Base-by-base conservation (phyloP, 2,113 vertebrate genomes). In the Hippocampus comes region DNA sequence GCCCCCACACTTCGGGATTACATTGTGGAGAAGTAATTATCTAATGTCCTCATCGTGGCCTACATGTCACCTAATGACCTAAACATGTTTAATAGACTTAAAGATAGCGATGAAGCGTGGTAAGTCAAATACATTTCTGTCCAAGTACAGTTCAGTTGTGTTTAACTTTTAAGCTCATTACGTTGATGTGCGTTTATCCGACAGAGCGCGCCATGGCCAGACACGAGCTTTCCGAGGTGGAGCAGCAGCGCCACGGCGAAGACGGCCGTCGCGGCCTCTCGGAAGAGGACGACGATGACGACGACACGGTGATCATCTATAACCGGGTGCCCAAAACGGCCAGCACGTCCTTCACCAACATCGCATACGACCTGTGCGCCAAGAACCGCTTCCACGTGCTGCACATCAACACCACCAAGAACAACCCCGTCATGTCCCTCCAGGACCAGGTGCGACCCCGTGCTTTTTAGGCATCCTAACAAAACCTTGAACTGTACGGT, bases 321-420 rank as follows among this genome's bases (percentile, higher is more conserved):
- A 97, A 96, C 86, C 87, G 96, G 81, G 96, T 97, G 70, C 95
- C 95, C 74, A 97, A 97, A 91, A 97, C 96, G 59, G 96, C 94
- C 80, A 97, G 95, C 91, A 96, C 95, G 0, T 96, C 95, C 55
- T 96, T 96, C 83, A 90, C 89, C 0, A 91, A 91, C 88, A 86
- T 91, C 5, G 89, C 89, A 66, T 91, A 91, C 14, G 89, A 91
- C 77, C 81, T 91, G 67, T 91, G 89, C 38, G 78, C 74, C 63
- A 91, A 78, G 72, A 91, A 91, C 1, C 79, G 14, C 23, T 91
- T 90, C 83, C 89, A 90, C 4, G 89, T 91, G 10, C 82, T 91
- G 61, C 89, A 91, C 87, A 91, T 91, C 77, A 91, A 91, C n/a
- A 91, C 88, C 0, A 86, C 87, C 78, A 90, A 89, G 71, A 91